Percentiles rank a stretch among this genome's conserved stretches.
Evolutionary conservation across 2,113 vertebrate genomes (phyloP).

Genomic region (Toxostoma redivivum): DNA sequence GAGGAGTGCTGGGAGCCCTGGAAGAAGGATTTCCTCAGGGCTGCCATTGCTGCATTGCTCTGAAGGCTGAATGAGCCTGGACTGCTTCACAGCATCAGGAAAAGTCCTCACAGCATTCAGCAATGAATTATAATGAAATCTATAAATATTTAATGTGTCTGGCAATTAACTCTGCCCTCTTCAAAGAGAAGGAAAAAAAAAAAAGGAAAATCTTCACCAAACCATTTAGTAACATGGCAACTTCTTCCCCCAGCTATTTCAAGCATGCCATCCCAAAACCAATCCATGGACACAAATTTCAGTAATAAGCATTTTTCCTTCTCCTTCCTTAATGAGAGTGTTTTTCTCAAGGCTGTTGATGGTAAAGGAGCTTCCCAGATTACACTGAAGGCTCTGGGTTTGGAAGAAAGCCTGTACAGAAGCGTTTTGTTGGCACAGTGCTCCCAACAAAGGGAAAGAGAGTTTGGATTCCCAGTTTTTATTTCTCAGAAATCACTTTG

Average conservation of each 20-base stretch:
- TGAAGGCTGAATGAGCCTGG: background rate
- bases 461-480: background rate
- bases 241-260: background rate
- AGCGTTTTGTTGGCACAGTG: background rate
- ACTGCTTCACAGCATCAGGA: background rate
- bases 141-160: conserved; percentile 30
- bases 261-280: background rate
- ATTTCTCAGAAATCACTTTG: background rate
- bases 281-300: background rate
- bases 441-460: background rate
- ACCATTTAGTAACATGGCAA: background rate
- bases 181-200: background rate
- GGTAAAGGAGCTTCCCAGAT: background rate
- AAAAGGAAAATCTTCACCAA: background rate
- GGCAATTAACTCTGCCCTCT: conserved; percentile 2
- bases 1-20: background rate
- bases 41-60: background rate
- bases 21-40: background rate
- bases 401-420: background rate
- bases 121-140: background rate
- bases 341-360: background rate
- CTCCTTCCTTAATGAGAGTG: background rate
- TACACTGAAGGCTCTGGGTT: background rate
- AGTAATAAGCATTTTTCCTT: background rate
- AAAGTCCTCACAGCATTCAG: background rate